Conservation (phyloP, 1,140 invertebrate genomes). For the Panagrolaimus sp. region DNA sequence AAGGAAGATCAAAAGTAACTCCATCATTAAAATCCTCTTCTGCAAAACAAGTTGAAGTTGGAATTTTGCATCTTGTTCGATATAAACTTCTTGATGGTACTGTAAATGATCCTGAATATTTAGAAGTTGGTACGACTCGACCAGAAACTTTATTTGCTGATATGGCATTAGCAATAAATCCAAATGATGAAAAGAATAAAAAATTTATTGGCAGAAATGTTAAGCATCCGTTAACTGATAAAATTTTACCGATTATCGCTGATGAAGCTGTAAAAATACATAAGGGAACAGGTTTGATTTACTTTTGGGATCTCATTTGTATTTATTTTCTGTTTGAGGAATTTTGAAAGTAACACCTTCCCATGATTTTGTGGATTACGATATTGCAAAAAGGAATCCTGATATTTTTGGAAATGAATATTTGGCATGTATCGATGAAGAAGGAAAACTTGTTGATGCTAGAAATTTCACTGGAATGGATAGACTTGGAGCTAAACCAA, state of each 20-base stretch:
- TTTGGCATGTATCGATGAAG: constrained; percentile 75
- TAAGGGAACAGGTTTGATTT: constrained; percentile 66
- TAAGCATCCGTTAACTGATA: constrained; percentile 74
- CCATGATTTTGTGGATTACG: constrained; percentile 92
- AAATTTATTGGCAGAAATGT: constrained; percentile 76
- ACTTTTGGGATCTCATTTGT: too few species aligned
- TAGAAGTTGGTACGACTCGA: constrained; percentile 82
- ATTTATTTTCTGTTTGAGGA: too few species aligned
- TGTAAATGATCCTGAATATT: constrained; percentile 27
- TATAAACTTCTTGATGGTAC: constrained; percentile 26
- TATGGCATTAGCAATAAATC: constrained; percentile 89
- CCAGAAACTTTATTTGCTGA: constrained; percentile 96
- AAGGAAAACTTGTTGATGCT: constrained; percentile 69
- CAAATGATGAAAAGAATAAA: constrained; percentile 69
- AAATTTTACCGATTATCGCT: constrained; percentile 77
- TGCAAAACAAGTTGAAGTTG: constrained; percentile 26
- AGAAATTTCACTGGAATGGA: background rate
- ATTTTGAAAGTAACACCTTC: constrained; percentile 92
- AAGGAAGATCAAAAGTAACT: constrained; percentile 8
- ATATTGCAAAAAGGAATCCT: constrained; percentile 70
- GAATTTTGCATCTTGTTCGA: constrained; percentile 33
- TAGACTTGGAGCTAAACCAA: constrained; percentile 62
- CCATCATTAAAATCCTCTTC: constrained; percentile 16
- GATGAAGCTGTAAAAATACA: constrained; percentile 73
- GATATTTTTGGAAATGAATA: constrained; percentile 74